Base-by-base conservation (phyloP, 2,797 vertebrate species). In the Masticophis lateralis region DNA sequence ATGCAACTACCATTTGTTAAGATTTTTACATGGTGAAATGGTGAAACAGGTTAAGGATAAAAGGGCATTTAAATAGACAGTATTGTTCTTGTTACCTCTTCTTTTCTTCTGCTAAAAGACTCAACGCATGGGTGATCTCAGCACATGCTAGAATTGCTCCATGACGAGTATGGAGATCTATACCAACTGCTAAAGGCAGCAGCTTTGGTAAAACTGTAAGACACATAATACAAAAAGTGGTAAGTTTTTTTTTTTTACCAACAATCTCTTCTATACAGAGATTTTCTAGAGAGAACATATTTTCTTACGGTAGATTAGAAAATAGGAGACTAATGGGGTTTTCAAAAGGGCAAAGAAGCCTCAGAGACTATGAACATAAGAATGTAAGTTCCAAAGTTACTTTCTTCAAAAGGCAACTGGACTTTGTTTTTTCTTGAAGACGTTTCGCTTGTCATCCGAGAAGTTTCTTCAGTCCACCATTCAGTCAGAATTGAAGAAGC, bases 71-170 rank as follows among this genome's bases (percentile, higher is more conserved):
- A 90, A 22, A 47, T 28, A 95, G 91, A 92, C 94, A 91, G 93
- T 93, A 63, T 83, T 94, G 53, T 57, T 94, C 83, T 91, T 96
- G 22, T 92, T 98, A 99, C 99, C 98, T 99, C 96, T 98, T 96
- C 47, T 95, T 98, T 95, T 98, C 97, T 69, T 96, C 93, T 56
- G 98, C 98, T 93, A 99, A 97, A 94, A 98, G 98, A 96, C 97
- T 98, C 55, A 99, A 97, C 51, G 99, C 98, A 3, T 98, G 98
- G 74, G 98, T 98, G 94, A 99, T 97, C 97, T 99, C 99, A 8
- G 99, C 99, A 91, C 99, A 99, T 61, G 98, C 98, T 89, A 99
- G 97, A 96, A 99, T 98, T 56, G 99, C 98, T 32, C 99, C 99
- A 12, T 99, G 99, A 51, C 99, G 98, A 11, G 97, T 95, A 86